Evolutionary conservation across 1,140 invertebrate genomes (phyloP), one percentile per base, ranked within the genome.

Genomic region (Heliconius eleuchia): DNA sequence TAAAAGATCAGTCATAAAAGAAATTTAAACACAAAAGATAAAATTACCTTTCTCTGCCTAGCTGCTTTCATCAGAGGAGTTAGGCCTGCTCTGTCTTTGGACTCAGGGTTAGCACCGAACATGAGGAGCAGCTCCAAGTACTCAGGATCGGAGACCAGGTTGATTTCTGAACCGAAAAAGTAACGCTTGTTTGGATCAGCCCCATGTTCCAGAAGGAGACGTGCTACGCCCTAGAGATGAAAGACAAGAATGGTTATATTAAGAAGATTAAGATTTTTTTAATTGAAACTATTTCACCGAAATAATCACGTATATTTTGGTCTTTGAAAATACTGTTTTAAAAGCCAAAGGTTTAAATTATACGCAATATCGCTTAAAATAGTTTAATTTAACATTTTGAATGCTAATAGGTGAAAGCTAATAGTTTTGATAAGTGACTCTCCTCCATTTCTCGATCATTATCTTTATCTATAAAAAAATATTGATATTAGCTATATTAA

Each of bases 81-180:
- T 2, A 98, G 91, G 9, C 98, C 98, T 78, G 97, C 96, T 42
- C 98, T 95, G 86, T 98, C 97, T 50, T 97, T 95, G n/a, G 97
- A 97, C 90, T 99, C 97, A 30, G 98, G 97, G 89, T 98, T 96
- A 8, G 98, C 98, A 13, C 98, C 98, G 86, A 98, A 98, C 19
- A 96, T 96, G 27, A 99, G 94, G 75, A 99, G 90, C 74, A 98
- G 92, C 88, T 98, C 97, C 90, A 99, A 92, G 85, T 97, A 98
- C 79, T 98, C 96, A 70, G 97, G 94, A 85, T 98, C 98, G 39
- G 96, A 97, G 3, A 98, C 96, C 70, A 98, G 94, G 89, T 98
- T 98, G 76, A 99, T 98, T 94, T 99, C 98, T 0, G 97, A 96
- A 3, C 98, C 98, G 86, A 98, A 98, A 93, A 99, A 99, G 89